A percentile compares a stretch with the other conserved stretches of the same genome.
Evolutionary conservation across 2,888 invertebrate genomes (phyloP).

Genomic region (Agrypnus murinus): DNA sequence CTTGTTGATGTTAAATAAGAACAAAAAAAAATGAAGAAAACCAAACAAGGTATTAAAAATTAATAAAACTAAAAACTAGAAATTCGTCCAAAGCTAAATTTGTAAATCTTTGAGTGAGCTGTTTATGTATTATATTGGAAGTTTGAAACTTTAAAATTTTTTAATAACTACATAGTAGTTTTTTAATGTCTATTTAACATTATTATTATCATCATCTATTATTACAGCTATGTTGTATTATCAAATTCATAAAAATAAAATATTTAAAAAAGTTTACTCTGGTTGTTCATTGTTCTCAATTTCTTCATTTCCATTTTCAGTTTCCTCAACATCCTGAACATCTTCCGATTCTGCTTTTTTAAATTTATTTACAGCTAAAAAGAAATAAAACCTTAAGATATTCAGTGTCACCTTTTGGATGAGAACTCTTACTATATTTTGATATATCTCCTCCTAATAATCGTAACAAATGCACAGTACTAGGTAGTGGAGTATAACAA

Average conservation of each 20-base stretch:
- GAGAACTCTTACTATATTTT: constrained; percentile 80
- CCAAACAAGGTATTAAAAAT: constrained; percentile 23
- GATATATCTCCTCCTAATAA: constrained; percentile 90
- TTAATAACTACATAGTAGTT: constrained; percentile 47
- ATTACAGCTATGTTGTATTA: constrained; percentile 18
- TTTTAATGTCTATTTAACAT: constrained; percentile 39
- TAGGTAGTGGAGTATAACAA: constrained; percentile 90
- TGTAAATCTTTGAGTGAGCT: constrained; percentile 14
- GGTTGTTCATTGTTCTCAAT: neutral
- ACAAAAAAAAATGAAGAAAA: too few relatives aligned
- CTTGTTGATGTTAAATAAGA: constrained; percentile 12
- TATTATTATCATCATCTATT: constrained; percentile 23
- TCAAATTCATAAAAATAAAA: constrained; percentile 24
- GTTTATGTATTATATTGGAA: constrained; percentile 18
- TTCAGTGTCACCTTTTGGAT: too few relatives aligned
- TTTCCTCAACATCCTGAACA: constrained; percentile 56
- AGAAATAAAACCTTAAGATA: constrained; percentile 31
- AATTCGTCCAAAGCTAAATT: constrained; percentile 45
- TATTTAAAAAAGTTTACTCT: constrained; percentile 36
- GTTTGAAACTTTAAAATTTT: constrained; percentile 32
- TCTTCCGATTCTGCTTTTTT: constrained; percentile 73
- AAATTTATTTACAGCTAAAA: constrained; percentile 82
- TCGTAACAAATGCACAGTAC: constrained; percentile 90
- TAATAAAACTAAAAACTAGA: constrained; percentile 14
- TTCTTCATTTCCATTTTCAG: constrained; percentile 31